Evolutionary conservation across 1,140 invertebrate species (phyloP), one percentile per base, ranked within the genome.

Genomic region (Drosophila nasuta): DNA sequence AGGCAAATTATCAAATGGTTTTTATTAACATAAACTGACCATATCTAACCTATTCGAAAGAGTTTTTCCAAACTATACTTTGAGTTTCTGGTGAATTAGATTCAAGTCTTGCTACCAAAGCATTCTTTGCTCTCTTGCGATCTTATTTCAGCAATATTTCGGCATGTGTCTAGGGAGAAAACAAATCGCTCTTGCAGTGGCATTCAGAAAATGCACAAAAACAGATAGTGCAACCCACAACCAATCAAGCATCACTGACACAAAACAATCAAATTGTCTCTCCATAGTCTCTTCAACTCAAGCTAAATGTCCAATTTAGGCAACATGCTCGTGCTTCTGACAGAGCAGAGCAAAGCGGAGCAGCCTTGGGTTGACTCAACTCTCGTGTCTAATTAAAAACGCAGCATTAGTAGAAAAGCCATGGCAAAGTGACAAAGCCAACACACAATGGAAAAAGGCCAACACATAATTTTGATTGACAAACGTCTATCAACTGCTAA

Each of bases 401-500:
- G 33, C 25, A 30, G 15, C 48, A 20, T 11, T 7, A 41, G 41
- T 69, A 66, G 75, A 25, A 51, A 51, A 63, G 28, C 59, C 67
- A 77, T 73, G 43, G 46, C 65, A 71, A 78, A 65, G 66, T 75
- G 79, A 78, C 79, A 82, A 54, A 25, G 33, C 54, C 78, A 86
- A 57, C 20, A 25, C 20, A 88, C 82, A 88, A 81, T 86, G 67
- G 82, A 46, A 54, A 41, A 48, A 51, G 43, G 74, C 63, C 49
- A 66, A 52, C 7, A 57, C 74, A 85, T 80, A 72, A 87, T 79
- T 77, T 85, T 85, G 83, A 87, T 87, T 87, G 83, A 75, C 83
- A 89, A 89, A 78, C 70, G 73, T 88, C 82, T 69, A 83, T 87
- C 77, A 80, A 46, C 54, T 49, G 62, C 51, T 25, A 60, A 66